Percentiles rank a stretch among this genome's conserved stretches.
Conservation (phyloP, 2,888 invertebrate species). For the Drosophila acutilabella region DNA sequence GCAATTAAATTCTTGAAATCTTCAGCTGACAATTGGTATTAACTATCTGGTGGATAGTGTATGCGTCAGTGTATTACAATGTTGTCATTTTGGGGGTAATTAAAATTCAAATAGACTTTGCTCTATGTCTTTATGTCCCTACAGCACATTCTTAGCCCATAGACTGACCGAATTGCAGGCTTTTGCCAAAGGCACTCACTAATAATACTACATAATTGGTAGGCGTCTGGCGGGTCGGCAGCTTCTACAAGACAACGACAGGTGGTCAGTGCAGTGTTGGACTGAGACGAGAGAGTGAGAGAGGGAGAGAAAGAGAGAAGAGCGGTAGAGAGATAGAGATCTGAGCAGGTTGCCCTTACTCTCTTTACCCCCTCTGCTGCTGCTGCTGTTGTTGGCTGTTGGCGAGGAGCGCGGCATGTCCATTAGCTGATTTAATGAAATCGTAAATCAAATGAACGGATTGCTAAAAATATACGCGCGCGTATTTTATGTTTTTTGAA, state of each 20-base stretch:
- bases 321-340: constrained; percentile 32
- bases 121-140: constrained; percentile 17
- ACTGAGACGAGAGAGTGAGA: constrained; percentile 7
- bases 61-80: constrained; percentile 22
- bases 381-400: constrained; percentile 10
- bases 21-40: constrained; percentile 7
- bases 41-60: neutral
- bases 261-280: constrained; percentile 68
- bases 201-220: constrained; percentile 69
- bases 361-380: constrained; percentile 17
- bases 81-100: constrained; percentile 41
- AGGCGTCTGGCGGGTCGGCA: constrained; percentile 63
- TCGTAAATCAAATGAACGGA: constrained; percentile 77
- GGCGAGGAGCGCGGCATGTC: constrained; percentile 59
- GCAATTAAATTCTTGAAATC: neutral
- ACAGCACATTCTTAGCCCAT: constrained; percentile 33
- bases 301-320: neutral
- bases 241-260: constrained; percentile 79
- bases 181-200: constrained; percentile 33
- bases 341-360: constrained; percentile 47
- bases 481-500: constrained; percentile 81
- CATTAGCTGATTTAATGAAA: constrained; percentile 81
- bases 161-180: constrained; percentile 49
- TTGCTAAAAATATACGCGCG: constrained; percentile 72
- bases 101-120: constrained; percentile 41